Percentiles rank a stretch among this genome's conserved stretches.
phyloP scores from a whole-genome alignment of 1,140 invertebrate genomes.

The Drosophila dunni region DNA sequence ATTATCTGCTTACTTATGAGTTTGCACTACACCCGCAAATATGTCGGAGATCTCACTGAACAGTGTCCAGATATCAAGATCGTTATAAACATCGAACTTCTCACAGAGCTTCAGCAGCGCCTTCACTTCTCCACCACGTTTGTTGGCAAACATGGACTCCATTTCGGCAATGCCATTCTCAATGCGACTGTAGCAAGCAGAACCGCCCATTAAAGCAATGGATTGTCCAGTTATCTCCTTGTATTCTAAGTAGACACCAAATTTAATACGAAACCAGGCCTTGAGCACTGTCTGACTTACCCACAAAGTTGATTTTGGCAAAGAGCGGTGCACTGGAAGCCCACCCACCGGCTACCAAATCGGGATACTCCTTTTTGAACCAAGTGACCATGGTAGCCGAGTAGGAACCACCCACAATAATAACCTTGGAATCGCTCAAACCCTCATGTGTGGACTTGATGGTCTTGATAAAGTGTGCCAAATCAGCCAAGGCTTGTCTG shows the following conservation, averaged over 20 bases:
- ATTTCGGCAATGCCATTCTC: constrained; percentile 85
- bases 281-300: constrained; percentile 38
- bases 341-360: constrained; percentile 90
- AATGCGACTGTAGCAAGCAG: constrained; percentile 85
- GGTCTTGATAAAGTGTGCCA: constrained; percentile 88
- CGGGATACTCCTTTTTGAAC: constrained; percentile 91
- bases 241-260: constrained; percentile 56
- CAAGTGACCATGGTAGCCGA: constrained; percentile 91
- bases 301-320: constrained; percentile 76
- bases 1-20: constrained; percentile 64
- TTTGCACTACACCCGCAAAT: constrained; percentile 77
- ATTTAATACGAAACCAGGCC: background rate
- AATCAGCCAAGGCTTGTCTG: constrained; percentile 90
- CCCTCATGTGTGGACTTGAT: constrained; percentile 85
- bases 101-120: constrained; percentile 82
- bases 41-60: constrained; percentile 79
- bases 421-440: constrained; percentile 84
- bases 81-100: constrained; percentile 69
- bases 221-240: constrained; percentile 82
- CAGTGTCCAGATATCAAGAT: constrained; percentile 78
- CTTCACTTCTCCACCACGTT: constrained; percentile 72
- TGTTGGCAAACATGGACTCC: constrained; percentile 77
- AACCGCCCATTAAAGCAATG: constrained; percentile 80
- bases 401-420: constrained; percentile 93
- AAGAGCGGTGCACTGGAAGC: constrained; percentile 90